Base-by-base conservation (phyloP, 2,113 vertebrate species). In the Prinia subflava region DNA sequence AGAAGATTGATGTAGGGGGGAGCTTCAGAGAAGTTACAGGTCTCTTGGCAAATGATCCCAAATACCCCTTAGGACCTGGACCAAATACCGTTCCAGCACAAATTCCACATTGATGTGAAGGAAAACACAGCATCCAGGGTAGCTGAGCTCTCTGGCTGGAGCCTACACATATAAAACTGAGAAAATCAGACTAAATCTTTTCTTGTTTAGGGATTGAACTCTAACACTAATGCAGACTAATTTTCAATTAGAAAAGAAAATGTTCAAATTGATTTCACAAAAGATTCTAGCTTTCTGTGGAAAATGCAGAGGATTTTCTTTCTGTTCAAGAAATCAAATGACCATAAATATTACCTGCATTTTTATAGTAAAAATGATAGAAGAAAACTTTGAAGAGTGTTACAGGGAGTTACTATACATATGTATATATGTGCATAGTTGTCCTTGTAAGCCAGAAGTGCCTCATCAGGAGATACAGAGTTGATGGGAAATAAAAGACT, bases 371-470 rank as follows among this genome's bases (percentile, higher is more conserved):
- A 76, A 49, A 59, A 60, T 41, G 46, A 6, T 9, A 47, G 39
- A 24, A 68, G 12, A 56, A 67, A n/a, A 13, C 15, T 46, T 53
- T 24, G 28, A n/a, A 59, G 60, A 46, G 24, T 7, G 14, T 7
- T 39, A 63, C 8, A 4, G 15, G 17, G 49, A 78, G 23, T n/a
- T 27, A 9, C 17, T 60, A 19, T 46, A 25, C 7, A 15, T 46
- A 10, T 30, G 24, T 47, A 21, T 11, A n/a, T 24, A 18, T 0
- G 0, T n/a, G 31, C 13, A 56, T 30, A 16, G 3, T 9, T 47
- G 6, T 37, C 24, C n/a, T 53, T 71, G 7, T 19, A 57, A 31
- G 7, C 21, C 37, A 56, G 22, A 62, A 30, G 16, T 14, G 16
- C 18, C 6, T n/a, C 53, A 74, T 44, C 7, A 21, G 16, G 11